These are phyloP conservation scores for Oostethus manadensis DNA, from an alignment of 2,113 vertebrate species.

Conservation along the genomic window DNA sequence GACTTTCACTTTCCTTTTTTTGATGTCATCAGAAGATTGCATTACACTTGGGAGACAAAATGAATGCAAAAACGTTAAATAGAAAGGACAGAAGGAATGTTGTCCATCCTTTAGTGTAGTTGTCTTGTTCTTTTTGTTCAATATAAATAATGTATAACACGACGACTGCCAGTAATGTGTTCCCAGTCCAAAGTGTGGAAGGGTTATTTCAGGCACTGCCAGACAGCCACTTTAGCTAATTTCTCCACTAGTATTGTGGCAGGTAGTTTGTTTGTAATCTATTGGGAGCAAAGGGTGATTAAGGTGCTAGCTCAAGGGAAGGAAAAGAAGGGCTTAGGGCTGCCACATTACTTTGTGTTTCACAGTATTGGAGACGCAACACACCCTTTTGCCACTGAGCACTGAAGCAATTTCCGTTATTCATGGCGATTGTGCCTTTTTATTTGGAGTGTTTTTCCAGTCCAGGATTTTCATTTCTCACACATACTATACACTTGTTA, in stretches of 20 bases:
- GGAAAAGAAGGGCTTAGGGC: conserved; percentile 2
- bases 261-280: conserved; percentile 8
- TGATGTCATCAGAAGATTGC: too few species aligned
- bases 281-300: background rate
- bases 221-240: background rate
- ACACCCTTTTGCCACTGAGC: background rate
- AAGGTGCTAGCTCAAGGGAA: conserved; percentile 1
- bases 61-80: too few species aligned
- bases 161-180: too few species aligned
- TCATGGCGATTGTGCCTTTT: background rate
- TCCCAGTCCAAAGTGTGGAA: background rate
- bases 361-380: conserved; percentile 2
- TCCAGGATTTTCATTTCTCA: too few species aligned
- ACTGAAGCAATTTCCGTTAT: conserved; percentile 4
- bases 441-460: background rate
- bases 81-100: too few species aligned
- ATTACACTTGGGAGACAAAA: too few species aligned
- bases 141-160: too few species aligned
- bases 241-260: background rate
- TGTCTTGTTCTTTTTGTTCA: too few species aligned
- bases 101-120: too few species aligned
- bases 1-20: too few species aligned
- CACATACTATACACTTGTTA: too few species aligned
- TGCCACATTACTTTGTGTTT: background rate
- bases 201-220: conserved; percentile 4